Conservation (phyloP, 2,797 vertebrate species). For the Paratrypauchen microcephalus region DNA sequence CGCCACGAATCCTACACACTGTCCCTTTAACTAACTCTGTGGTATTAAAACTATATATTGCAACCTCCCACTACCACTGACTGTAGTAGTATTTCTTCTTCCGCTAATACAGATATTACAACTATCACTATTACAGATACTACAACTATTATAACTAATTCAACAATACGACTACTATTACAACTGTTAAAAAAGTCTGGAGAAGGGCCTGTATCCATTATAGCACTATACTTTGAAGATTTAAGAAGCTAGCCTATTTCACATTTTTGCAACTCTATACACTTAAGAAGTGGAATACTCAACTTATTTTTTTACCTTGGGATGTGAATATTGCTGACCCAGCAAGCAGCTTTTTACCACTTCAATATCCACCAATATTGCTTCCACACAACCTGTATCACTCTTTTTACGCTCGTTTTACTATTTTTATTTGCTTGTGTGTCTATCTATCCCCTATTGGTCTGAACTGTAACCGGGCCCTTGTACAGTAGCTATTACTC, state of each 20-base stretch:
- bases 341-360: background rate
- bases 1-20: too few species aligned
- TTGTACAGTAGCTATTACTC: constrained; percentile 13
- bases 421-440: background rate
- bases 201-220: background rate
- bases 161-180: too few species aligned
- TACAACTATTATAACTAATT: too few species aligned
- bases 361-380: background rate
- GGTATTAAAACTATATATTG: too few species aligned
- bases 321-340: background rate
- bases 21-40: too few species aligned
- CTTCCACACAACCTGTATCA: background rate
- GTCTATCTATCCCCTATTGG: constrained; percentile 3
- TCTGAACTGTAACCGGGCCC: background rate
- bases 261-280: background rate
- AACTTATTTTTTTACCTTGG: background rate
- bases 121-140: background rate
- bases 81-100: background rate
- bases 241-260: too few species aligned
- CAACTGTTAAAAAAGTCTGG: background rate
- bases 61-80: background rate
- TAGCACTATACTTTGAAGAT: too few species aligned
- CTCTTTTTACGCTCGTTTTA: background rate
- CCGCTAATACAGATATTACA: too few species aligned
- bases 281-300: background rate